Evolutionary conservation across 2,797 vertebrate species (phyloP), one percentile per base, ranked within the genome.

Genomic region (Eulemur mongoz): DNA sequence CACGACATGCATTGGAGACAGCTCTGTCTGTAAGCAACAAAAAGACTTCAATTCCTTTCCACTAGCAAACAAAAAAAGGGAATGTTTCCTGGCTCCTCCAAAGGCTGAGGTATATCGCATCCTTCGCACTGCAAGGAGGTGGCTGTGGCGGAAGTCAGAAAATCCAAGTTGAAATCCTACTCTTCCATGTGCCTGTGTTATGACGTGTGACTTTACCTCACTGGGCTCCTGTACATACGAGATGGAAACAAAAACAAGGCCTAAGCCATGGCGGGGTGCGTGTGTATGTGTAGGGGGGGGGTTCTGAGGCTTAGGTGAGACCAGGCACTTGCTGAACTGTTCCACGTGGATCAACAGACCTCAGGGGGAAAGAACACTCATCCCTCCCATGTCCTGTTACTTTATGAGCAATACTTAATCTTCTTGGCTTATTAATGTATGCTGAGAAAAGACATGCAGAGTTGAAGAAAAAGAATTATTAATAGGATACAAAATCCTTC

Each of bases 401-500:
- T 69, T 91, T 76, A 38, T 54, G 15, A 94, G 83, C 50, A 93
- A 67, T 52, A 92, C 25, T 91, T 91, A 86, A 59, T 61, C 63
- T 89, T 94, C 50, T 40, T 93, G 54, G 91, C 61, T 67, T 75
- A 43, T 75, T 32, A 32, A 59, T 59, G 11, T 13, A 84, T 32
- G 40, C 59, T 72, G 84, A 75, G 63, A 93, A 81, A 91, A 94
- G 45, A 78, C 43, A 69, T 22, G 7, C 57, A 87, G 30, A 92
- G 52, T 0, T 52, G 22, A 97, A 95, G 59, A 92, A 91, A 97
- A 96, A 73, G 45, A 93, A 95, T 82, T 67, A 89, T 70, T 92
- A 86, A 89, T 70, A 67, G n/a, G 45, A 70, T 45, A 90, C 32
- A 86, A 88, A 91, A 92, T 72, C 27, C 23, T 57, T 94, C 65